Base-by-base conservation (phyloP, 2,888 invertebrate species). In the Brachycybe producta region DNA sequence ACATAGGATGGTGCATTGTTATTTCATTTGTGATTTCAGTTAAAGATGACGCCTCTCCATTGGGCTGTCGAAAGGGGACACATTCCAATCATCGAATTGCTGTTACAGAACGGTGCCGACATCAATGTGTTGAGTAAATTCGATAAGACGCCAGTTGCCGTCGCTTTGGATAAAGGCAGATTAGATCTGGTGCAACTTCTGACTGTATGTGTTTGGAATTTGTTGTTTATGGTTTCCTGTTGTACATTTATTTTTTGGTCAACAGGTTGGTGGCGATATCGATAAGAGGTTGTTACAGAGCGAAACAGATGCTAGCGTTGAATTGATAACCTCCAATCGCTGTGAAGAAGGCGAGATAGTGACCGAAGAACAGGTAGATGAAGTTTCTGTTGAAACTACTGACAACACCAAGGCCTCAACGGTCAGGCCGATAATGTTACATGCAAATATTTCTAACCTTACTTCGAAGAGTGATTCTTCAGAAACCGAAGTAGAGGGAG, bases 51-150 rank as follows among this genome's bases (percentile, higher is more conserved):
- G 36, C 87, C 92, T 34, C 72, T 94, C 51, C 92, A 94, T 71
- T 92, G 92, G 92, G 90, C 92, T 5, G 83, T 83, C 36, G 84
- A 86, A 69, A 79, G 82, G 60, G 80, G 81, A 1, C 83, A 87
- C 68, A 66, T 73, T 23, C 72, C 74, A 52, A 75, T 82, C 41
- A 83, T 82, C 38, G 73, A 77, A 47, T 65, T 77, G 55, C 71
- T 94, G 56, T 66, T 92, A 43, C 74, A 76, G 51, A 71, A 77
- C 61, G 84, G 86, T 47, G 87, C 90, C 0, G 78, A 83, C 65
- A 73, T 78, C 7, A 70, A 70, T 41, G 66, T 75, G 55, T 64
- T 72, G 42, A 84, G 83, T 60, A 85, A 84, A 68, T 84, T 84
- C 64, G 76, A 77, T 35, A 78, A 80, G 61, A 79, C 80, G 0